Base-by-base conservation (phyloP, 2,797 vertebrate species). In the Mormyrus proboscirostris region DNA sequence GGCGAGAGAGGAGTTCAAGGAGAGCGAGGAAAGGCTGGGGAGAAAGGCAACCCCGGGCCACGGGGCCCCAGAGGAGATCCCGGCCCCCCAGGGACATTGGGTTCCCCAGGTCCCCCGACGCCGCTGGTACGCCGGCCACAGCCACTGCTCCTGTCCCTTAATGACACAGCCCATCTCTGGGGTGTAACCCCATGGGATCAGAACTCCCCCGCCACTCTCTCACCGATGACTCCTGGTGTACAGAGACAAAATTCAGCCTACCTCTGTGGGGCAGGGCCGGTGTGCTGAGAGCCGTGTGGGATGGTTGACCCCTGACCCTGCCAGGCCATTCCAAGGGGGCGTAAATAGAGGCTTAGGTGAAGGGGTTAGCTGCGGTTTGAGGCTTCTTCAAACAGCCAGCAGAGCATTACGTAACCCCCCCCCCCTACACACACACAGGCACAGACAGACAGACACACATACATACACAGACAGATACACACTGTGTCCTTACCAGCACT, bases 1-100 rank as follows among this genome's bases (percentile, higher is more conserved):
- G 99, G 99, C 90, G 98, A 96, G 93, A 95, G 96, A 94, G 99
- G 99, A 7, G 97, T 98, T 79, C 99, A 99, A 90, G 99, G 99
- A 0, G 98, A 99, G 94, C 96, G 97, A 89, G 99, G 99, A 84
- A 98, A 95, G 87, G 76, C 94, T 59, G 99, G 99, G 89, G 95
- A 97, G 14, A 94, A 95, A 62, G 99, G 99, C 2, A 90, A 90
- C 14, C 41, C 82, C 4, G 92, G 92, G 4, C 93, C 92, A 0
- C 51, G 91, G 12, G 98, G 98, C 92, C 92, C 92, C 90, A 97
- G 96, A 92, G 99, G 99, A 22, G 95, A 97, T 29, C 91, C 94
- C 0, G 98, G 99, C 49, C 93, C 95, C 57, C 97, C 97, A 0
- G 98, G 97, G 89, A 93, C 95, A 76, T 92, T 97, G 88, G 96